Base-by-base conservation (phyloP, 2,113 vertebrate genomes). In the Apus apus region DNA sequence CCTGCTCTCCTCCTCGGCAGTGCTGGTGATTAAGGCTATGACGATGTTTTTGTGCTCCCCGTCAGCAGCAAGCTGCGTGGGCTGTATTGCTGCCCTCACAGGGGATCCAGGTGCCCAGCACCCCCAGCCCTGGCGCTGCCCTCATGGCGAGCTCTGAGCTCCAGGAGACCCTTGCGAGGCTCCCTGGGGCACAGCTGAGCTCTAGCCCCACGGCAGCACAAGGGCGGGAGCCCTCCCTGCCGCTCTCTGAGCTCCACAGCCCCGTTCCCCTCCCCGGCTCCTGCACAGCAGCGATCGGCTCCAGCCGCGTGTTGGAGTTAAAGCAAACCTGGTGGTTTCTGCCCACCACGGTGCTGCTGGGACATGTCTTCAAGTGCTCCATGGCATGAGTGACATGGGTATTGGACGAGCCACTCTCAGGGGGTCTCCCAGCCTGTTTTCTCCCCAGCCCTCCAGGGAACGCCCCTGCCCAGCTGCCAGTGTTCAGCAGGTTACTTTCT, bases 311-410 rank as follows among this genome's bases (percentile, higher is more conserved):
- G 29, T 46, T 5, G 26, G 48, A 1, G 2, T 8, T n/a, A 40
- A 75, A 76, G 13, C 32, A 38, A 68, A 9, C 54, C 30, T 4
- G 1, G 3, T 1, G 17, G 26, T 9, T 56, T 13, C 45, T 53
- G n/a, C 27, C 16, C 0, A 0, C 17, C 1, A 1, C 1, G 2
- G 32, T 7, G 38, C 53, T 8, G 36, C n/a, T 1, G 1, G 15
- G 40, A 12, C 0, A 7, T 1, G 15, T 29, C 65, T 51, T 57
- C 58, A 4, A 8, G 32, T 5, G 30, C n/a, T 48, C 45, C 1
- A 1, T 1, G 4, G 36, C 0, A 1, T 1, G 29, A 50, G 48
- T 2, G 1, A 32, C 5, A 38, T 11, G 36, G 13, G 13, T 27
- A 36, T 45, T 0, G 0, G n/a, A 9, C 8, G 57, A 66, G 30